Conservation (phyloP, 2,888 invertebrate genomes). For the Diarsia brunnea region DNA sequence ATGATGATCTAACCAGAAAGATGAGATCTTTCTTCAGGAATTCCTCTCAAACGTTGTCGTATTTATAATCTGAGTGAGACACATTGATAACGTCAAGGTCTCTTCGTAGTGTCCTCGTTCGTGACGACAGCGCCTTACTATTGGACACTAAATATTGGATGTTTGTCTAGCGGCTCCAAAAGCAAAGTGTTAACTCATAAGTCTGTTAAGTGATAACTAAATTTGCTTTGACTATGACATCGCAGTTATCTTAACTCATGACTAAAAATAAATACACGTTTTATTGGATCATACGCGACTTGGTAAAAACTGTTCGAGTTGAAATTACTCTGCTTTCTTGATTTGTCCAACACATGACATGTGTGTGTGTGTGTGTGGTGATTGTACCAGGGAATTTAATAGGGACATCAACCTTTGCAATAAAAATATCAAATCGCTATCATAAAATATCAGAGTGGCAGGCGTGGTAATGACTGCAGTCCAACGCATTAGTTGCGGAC, state of each 20-base stretch:
- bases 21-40: neutral
- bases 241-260: conserved; percentile 21
- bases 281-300: conserved; percentile 15
- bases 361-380: neutral
- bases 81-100: conserved; percentile 30
- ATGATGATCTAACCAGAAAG: neutral
- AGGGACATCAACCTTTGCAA: conserved; percentile 19
- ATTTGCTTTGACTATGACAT: conserved; percentile 40
- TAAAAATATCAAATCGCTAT: conserved; percentile 20
- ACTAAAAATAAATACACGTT: conserved; percentile 8
- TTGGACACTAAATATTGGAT: conserved; percentile 37
- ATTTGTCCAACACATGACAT: too few species aligned
- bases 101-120: conserved; percentile 20
- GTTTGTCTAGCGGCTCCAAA: conserved; percentile 46
- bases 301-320: neutral
- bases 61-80: neutral
- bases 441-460: conserved; percentile 6
- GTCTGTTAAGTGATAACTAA: conserved; percentile 58
- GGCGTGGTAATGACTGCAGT: neutral
- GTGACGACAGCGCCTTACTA: conserved; percentile 23
- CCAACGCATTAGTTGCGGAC: neutral
- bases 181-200: conserved; percentile 53
- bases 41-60: conserved; percentile 7
- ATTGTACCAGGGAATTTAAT: neutral
- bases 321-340: too few species aligned